Base-by-base conservation (phyloP, 1,140 invertebrate genomes). In the Ceratoteleas bidentatus region DNA sequence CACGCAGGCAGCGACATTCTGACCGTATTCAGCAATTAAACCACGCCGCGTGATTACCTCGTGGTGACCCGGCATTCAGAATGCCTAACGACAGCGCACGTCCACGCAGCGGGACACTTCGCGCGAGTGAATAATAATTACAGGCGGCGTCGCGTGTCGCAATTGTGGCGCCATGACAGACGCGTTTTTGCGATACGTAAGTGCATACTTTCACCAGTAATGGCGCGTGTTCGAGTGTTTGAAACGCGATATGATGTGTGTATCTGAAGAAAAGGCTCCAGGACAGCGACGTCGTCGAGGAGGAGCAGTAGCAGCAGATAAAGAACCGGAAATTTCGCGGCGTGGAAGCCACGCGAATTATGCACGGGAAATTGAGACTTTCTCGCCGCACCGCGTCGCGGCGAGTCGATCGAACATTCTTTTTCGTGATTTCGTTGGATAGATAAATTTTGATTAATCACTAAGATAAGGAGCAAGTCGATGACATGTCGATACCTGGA, bases 141-240 rank as follows among this genome's bases (percentile, higher is more conserved):
- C 45, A 62, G 65, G 53, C 73, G 74, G 76, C 68, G 84, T 83
- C 83, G 84, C 79, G 82, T 76, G 73, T 81, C 74, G 84, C 83
- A 86, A 87, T 86, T 74, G 77, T 83, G 83, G 73, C 81, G 84
- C 84, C 81, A 81, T 85, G 84, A 85, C 81, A 68, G 68, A 85
- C 80, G 66, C 64, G 34, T 82, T 77, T 79, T 85, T 81, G 72
- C 74, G 57, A 70, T 79, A 81, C 74, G 56, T 79, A 84, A 87
- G 62, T 80, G 81, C 75, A 74, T 83, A 87, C 86, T 85, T 86
- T 86, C 85, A 84, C 84, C 78, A 32, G 36, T 33, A 50, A 68
- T 50, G 80, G 73, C 84, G 85, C 83, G 84, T 84, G 86, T 83
- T 76, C 36, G 47, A 68, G 57, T 50, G 47, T 53, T 33, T 24